Conservation (phyloP, 37 sponge, comb jelly and placozoan species). For the Lycopodina hypogea region DNA sequence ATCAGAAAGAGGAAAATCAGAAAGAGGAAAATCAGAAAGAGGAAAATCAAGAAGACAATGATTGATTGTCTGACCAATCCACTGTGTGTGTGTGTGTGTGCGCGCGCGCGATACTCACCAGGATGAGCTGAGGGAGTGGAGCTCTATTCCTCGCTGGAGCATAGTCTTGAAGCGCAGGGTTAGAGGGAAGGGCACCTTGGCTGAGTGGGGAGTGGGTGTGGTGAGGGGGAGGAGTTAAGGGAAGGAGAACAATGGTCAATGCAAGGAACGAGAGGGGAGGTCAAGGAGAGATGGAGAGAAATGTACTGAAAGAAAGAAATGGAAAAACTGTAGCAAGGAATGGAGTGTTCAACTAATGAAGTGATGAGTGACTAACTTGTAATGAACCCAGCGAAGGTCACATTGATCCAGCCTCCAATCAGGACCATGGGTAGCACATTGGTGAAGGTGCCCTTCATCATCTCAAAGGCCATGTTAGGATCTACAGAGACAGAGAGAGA, state of each 20-base stretch:
- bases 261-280: not conserved
- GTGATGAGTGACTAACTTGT: slow-evolving; percentile 64
- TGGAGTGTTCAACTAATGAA: not conserved
- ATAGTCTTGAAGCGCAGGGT: slow-evolving; percentile 94
- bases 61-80: too few relatives aligned
- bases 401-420: slow-evolving; percentile 98
- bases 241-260: not conserved
- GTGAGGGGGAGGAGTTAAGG: not conserved
- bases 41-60: too few relatives aligned
- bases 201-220: slow-evolving; percentile 5
- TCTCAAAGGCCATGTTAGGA: slow-evolving; percentile 90
- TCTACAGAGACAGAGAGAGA: slow-evolving; percentile 36
- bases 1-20: too few relatives aligned
- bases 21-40: too few relatives aligned
- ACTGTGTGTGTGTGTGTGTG: too few relatives aligned
- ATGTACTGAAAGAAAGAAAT: not conserved
- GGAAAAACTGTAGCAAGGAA: not conserved
- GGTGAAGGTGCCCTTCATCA: slow-evolving; percentile 96
- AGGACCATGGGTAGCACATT: slow-evolving; percentile 97
- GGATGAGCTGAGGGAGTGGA: slow-evolving; percentile 88
- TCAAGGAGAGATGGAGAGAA: not conserved
- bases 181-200: slow-evolving; percentile 95
- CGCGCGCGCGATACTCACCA: slow-evolving; percentile 76
- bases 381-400: slow-evolving; percentile 97
- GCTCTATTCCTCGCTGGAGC: slow-evolving; percentile 92